phyloP scores from a whole-genome alignment of 2,797 vertebrate species.

The Lutjanus argentimaculatus region DNA sequence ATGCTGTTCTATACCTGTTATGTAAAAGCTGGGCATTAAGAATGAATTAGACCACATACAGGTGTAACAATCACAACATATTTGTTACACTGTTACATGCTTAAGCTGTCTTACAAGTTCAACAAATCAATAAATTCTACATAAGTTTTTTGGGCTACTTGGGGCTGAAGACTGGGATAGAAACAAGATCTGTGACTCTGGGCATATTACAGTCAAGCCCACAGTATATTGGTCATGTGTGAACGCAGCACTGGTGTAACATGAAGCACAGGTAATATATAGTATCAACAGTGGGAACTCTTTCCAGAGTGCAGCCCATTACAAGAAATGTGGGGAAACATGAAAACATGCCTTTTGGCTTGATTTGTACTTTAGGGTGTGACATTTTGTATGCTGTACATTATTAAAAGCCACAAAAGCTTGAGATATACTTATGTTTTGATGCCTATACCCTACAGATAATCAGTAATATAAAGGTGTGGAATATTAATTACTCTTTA shows the following conservation, averaged over 20 bases:
- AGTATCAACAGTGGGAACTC: constrained; percentile 41
- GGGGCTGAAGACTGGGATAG: neutral
- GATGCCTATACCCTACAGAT: no score
- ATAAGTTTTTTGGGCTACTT: constrained; percentile 17
- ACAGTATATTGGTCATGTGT: constrained; percentile 28
- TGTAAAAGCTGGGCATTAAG: neutral
- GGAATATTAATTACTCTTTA: no score
- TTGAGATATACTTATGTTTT: no score
- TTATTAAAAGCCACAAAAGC: neutral
- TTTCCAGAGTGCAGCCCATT: constrained; percentile 7
- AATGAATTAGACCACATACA: neutral
- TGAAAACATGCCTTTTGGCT: constrained; percentile 19
- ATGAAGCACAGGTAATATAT: constrained; percentile 36
- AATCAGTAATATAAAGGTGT: no score
- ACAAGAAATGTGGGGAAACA: constrained; percentile 34
- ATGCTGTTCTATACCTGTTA: neutral
- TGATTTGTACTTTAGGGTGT: neutral
- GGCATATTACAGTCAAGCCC: constrained; percentile 25
- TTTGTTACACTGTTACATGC: neutral
- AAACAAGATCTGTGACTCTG: constrained; percentile 45
- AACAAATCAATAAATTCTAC: neutral
- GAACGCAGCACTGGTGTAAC: constrained; percentile 2
- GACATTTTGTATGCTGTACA: neutral
- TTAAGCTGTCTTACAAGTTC: constrained; percentile 4
- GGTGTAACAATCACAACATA: neutral